phyloP scores from a whole-genome alignment of 2,888 invertebrate species.

The Cylloceria caligata region DNA sequence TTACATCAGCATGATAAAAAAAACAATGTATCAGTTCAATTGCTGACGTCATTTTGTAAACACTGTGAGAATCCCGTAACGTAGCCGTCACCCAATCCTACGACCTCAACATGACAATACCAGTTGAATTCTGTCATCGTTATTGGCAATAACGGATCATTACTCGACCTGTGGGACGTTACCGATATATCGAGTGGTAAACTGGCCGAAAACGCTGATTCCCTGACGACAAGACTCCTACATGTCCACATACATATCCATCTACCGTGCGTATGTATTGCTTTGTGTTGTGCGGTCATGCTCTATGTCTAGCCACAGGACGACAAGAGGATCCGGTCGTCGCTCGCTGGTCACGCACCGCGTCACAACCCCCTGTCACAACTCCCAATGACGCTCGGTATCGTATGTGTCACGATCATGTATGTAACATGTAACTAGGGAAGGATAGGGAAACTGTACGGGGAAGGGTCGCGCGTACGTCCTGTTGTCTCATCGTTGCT shows the following conservation, averaged over 20 bases:
- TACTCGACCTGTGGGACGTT: constrained; percentile 4
- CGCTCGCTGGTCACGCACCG: constrained; percentile 72
- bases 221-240: constrained; percentile 11
- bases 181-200: constrained; percentile 18
- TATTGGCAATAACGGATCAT: constrained; percentile 36
- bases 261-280: constrained; percentile 14
- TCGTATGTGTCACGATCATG: constrained; percentile 37
- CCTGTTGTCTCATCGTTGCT: constrained; percentile 72
- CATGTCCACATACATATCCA: constrained; percentile 10
- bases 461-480: constrained; percentile 61
- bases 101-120: neutral
- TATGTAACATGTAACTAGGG: constrained; percentile 27
- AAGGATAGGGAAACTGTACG: constrained; percentile 32
- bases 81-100: neutral
- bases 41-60: neutral
- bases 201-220: constrained; percentile 33
- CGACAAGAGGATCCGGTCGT: constrained; percentile 58
- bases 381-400: constrained; percentile 56
- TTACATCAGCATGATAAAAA: neutral
- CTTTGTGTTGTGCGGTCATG: constrained; percentile 26
- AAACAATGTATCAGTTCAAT: neutral
- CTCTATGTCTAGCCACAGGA: constrained; percentile 64
- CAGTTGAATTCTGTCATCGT: constrained; percentile 3
- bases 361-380: constrained; percentile 71
- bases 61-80: neutral